Base-by-base conservation (phyloP, 1,140 invertebrate species). In the Neomicropteryx cornuta region DNA sequence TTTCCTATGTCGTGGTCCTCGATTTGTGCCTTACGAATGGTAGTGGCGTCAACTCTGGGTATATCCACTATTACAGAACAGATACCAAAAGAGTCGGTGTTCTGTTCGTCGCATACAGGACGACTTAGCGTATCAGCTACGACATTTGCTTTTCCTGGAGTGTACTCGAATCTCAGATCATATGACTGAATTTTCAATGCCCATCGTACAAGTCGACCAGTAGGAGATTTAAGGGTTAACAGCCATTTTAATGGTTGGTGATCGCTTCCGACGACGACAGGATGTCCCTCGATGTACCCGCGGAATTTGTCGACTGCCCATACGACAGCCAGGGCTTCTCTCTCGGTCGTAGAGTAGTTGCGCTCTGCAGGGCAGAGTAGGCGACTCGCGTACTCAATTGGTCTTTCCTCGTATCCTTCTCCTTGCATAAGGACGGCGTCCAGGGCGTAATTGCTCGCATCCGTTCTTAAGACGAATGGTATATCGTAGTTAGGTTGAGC, bases 171-270 rank as follows among this genome's bases (percentile, higher is more conserved):
- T 22, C 42, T 18, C 14, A 52, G 27, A 39, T 62, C 44, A 41
- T 55, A 68, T 4, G 47, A 46, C 49, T 68, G 62, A 2, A 72
- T 36, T 31, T 45, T 45, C 19, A 67, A 19, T 3, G 55, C 44
- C 70, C 66, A 73, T 18, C 62, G 38, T 0, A 60, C 57, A n/a
- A 64, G 30, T 3, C 52, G 31, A 13, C 55, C 58, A 0, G 39
- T 51, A 0, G 58, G 53, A 3, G 56, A 53, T 41, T 64, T 69
- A 0, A 65, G 43, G 1, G 51, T 49, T n/a, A 57, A 43, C 1
- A 74, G 41, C 60, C 64, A 73, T 28, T 46, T 46, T 4, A 73
- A 44, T 0, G 62, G 54, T 42, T 62, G 61, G 38, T 73, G 68
- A 42, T 75, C 66, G 36, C 38, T 43, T 0, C 19, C 30, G 2